Evolutionary conservation across 2,888 invertebrate genomes (phyloP).

Genomic region (Melieria crassipennis): DNA sequence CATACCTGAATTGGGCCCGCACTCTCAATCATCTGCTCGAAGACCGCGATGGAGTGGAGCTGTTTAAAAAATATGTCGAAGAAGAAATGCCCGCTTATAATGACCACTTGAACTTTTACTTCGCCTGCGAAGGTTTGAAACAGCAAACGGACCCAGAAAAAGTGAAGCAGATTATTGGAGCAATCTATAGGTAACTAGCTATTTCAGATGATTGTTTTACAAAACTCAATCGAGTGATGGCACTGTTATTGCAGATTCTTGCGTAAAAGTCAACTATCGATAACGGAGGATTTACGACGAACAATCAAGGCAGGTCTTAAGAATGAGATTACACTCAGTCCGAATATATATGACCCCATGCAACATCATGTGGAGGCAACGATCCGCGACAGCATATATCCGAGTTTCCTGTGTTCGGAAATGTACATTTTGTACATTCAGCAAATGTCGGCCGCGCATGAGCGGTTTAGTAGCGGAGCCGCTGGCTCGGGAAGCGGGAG

Average conservation of each 20-base stretch:
- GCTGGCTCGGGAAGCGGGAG: constrained; percentile 49
- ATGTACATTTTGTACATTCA: constrained; percentile 88
- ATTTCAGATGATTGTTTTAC: neutral
- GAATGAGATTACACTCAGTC: constrained; percentile 75
- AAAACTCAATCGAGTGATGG: neutral
- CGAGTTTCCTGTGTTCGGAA: constrained; percentile 91
- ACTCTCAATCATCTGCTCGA: constrained; percentile 84
- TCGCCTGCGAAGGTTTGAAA: constrained; percentile 89
- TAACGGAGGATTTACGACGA: constrained; percentile 82
- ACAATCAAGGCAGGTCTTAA: constrained; percentile 80
- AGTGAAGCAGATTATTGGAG: constrained; percentile 80
- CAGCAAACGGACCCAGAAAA: constrained; percentile 80
- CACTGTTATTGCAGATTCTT: constrained; percentile 69
- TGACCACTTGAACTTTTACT: constrained; percentile 90
- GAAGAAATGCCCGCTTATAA: constrained; percentile 82
- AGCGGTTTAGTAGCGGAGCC: constrained; percentile 64
- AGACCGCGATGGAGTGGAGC: constrained; percentile 88
- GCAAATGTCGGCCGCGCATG: constrained; percentile 68
- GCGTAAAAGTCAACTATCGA: constrained; percentile 82
- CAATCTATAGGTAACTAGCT: constrained; percentile 77
- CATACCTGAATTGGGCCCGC: constrained; percentile 89
- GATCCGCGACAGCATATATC: constrained; percentile 89
- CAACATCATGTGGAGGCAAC: constrained; percentile 81
- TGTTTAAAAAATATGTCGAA: constrained; percentile 85
- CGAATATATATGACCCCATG: constrained; percentile 86